Conservation (phyloP, 2,113 vertebrate species). For the Pseudopodoces humilis region DNA sequence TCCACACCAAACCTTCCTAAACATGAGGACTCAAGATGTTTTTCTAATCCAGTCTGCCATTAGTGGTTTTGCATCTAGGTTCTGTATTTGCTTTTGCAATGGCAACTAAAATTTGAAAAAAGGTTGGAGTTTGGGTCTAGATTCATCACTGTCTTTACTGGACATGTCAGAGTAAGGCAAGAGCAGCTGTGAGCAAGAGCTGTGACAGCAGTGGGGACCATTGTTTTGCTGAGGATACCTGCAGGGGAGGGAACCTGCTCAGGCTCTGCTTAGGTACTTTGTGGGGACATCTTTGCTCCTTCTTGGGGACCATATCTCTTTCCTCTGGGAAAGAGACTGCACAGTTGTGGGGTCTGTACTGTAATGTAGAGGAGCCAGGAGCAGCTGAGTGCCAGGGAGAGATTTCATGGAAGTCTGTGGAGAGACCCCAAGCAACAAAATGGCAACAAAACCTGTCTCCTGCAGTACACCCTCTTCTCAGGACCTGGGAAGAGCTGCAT, state of each 20-base stretch:
- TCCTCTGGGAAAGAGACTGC: neutral
- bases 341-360: neutral
- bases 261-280: neutral
- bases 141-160: neutral
- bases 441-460: neutral
- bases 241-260: neutral
- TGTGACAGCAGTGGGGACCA: accelerated
- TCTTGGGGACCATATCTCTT: neutral
- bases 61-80: neutral
- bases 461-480: accelerated
- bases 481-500: neutral
- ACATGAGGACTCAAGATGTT: neutral
- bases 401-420: neutral
- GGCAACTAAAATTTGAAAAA: neutral
- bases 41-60: neutral
- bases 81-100: neutral
- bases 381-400: neutral
- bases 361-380: neutral
- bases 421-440: neutral
- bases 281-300: neutral
- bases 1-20: neutral
- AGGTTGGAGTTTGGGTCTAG: neutral
- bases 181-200: neutral
- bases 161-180: neutral
- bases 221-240: neutral